Evolutionary conservation across 2,797 vertebrate genomes (phyloP).

Genomic region (Dallia pectoralis): DNA sequence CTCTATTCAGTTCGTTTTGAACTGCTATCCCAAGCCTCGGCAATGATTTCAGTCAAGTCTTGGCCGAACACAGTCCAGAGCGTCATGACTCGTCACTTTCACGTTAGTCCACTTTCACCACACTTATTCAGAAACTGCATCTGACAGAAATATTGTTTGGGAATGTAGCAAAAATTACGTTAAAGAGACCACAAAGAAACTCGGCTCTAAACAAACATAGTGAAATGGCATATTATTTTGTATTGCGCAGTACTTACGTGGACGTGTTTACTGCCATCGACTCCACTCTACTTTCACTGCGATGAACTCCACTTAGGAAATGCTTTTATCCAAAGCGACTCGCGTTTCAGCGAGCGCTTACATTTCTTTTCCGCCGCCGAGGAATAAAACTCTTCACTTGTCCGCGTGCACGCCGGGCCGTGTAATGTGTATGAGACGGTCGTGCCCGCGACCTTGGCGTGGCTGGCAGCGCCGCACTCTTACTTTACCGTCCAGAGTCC

Average conservation of each 20-base stretch:
- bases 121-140: constrained; percentile 8
- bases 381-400: background rate
- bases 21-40: background rate
- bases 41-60: background rate
- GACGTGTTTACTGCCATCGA: background rate
- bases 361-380: background rate
- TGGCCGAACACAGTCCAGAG: background rate
- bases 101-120: constrained; percentile 36
- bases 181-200: background rate
- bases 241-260: background rate
- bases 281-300: background rate
- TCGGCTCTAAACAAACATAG: background rate
- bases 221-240: background rate
- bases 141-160: background rate
- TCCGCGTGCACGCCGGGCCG: background rate
- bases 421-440: background rate
- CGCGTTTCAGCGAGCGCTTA: background rate
- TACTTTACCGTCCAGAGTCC: background rate
- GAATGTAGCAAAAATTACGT: background rate
- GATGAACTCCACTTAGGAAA: background rate
- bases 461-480: background rate
- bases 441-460: background rate
- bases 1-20: background rate
- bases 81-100: constrained; percentile 29
- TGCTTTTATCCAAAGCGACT: background rate